Conservation (phyloP, 1,140 invertebrate genomes). For the Drosophila paulistorum region DNA sequence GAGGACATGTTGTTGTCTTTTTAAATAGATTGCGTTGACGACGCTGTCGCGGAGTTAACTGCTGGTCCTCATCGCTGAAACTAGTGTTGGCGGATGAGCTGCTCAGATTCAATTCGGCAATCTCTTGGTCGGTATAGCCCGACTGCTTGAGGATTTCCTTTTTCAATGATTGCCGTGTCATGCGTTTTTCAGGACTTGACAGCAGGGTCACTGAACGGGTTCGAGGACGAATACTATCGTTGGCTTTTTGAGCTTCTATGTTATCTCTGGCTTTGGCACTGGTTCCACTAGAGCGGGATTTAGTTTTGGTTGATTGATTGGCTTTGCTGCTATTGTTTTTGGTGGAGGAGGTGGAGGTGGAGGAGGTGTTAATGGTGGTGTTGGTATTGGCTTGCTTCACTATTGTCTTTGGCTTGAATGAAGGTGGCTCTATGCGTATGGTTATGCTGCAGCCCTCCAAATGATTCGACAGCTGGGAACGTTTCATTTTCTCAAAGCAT, state of each 20-base stretch:
- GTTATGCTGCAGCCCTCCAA: conserved; percentile 75
- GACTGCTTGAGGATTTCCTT: conserved; percentile 38
- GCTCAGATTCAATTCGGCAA: conserved; percentile 44
- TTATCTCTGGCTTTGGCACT: too few relatives aligned
- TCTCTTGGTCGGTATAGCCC: conserved; percentile 57
- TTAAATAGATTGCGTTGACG: conserved; percentile 54
- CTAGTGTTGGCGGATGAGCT: conserved; percentile 35
- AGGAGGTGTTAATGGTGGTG: background rate
- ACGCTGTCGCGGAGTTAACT: conserved; percentile 49
- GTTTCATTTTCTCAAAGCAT: conserved; percentile 72
- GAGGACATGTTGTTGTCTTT: conserved; percentile 84
- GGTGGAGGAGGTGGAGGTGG: background rate
- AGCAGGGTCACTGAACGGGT: background rate
- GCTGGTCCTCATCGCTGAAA: conserved; percentile 15
- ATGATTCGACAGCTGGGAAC: conserved; percentile 62
- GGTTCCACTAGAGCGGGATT: background rate
- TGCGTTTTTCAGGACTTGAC: conserved; percentile 10
- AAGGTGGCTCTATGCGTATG: conserved; percentile 45
- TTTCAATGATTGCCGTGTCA: background rate
- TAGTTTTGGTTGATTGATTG: background rate
- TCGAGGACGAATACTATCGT: background rate
- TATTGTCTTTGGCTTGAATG: conserved; percentile 26
- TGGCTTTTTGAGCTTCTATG: too few relatives aligned
- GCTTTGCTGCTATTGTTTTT: background rate
- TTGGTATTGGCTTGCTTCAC: background rate